phyloP scores from a whole-genome alignment of 2,113 vertebrate genomes.

The Calonectris borealis region DNA sequence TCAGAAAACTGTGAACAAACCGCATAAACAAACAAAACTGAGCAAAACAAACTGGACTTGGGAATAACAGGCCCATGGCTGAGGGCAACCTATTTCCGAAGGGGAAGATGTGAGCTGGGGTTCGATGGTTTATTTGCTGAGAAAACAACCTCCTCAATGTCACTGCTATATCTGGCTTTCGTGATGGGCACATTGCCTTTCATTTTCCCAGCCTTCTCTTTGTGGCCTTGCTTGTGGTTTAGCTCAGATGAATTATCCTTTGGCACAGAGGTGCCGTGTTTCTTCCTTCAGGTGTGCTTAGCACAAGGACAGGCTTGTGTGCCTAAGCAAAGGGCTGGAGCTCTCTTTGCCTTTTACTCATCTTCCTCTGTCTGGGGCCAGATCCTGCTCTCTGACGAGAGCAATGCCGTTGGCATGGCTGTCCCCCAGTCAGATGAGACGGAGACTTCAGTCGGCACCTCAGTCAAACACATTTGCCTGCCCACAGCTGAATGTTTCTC shows the following conservation, averaged over 20 bases:
- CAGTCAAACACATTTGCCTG: fast-evolving
- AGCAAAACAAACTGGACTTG: slow-evolving; percentile 24
- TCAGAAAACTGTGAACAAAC: not conserved
- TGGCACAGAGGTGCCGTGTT: fast-evolving
- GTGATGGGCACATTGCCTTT: not conserved
- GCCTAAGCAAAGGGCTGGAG: not conserved
- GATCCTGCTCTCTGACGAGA: not conserved
- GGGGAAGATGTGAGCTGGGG: not conserved
- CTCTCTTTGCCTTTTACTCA: not conserved
- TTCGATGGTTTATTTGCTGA: not conserved
- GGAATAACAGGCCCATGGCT: not conserved
- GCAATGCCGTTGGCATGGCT: not conserved
- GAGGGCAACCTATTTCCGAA: not conserved
- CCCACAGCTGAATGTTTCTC: not conserved
- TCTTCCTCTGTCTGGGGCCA: not conserved
- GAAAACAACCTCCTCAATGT: not conserved
- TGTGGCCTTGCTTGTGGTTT: not conserved
- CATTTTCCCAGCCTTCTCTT: not conserved
- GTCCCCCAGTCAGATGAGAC: not conserved
- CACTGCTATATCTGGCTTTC: not conserved
- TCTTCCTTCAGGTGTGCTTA: not conserved
- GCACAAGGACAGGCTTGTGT: not conserved
- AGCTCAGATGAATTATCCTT: not conserved
- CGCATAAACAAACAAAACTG: slow-evolving; percentile 2
- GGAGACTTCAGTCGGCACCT: not conserved